Evolutionary conservation across 2,888 invertebrate species (phyloP).

Genomic region (Steinernema scapterisci): DNA sequence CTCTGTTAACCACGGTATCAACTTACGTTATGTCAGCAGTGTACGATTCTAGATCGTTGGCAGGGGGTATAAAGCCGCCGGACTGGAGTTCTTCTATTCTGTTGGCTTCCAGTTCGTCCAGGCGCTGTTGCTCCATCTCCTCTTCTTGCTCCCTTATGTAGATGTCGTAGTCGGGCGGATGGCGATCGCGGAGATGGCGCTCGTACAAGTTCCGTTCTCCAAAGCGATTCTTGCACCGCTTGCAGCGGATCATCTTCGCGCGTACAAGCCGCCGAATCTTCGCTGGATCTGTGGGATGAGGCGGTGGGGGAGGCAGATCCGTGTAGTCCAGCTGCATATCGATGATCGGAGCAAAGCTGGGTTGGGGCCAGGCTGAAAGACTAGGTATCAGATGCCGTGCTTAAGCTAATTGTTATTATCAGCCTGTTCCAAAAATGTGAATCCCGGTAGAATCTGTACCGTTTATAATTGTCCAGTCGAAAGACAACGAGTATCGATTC

Average conservation of each 20-base stretch:
- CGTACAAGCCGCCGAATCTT: slow-evolving; percentile 60
- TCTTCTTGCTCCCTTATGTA: slow-evolving; percentile 65
- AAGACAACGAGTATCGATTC: too few species aligned
- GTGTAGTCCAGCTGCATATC: slow-evolving; percentile 30
- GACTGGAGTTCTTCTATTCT: slow-evolving; percentile 64
- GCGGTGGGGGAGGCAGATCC: slow-evolving; percentile 9
- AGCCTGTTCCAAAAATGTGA: too few species aligned
- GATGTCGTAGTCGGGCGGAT: slow-evolving; percentile 59
- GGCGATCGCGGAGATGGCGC: slow-evolving; percentile 62
- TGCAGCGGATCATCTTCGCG: slow-evolving; percentile 64
- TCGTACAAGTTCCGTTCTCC: slow-evolving; percentile 65
- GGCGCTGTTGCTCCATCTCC: slow-evolving; percentile 58
- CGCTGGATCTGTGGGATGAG: slow-evolving; percentile 54
- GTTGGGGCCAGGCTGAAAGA: slow-evolving; percentile 14
- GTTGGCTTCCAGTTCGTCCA: slow-evolving; percentile 60
- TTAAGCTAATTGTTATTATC: too few species aligned
- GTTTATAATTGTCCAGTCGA: background rate
- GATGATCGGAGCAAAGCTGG: slow-evolving; percentile 22
- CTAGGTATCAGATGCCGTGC: background rate
- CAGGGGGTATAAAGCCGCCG: slow-evolving; percentile 67
- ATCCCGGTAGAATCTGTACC: too few species aligned
- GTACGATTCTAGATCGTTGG: slow-evolving; percentile 55
- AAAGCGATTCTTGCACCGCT: slow-evolving; percentile 66
- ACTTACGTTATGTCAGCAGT: slow-evolving; percentile 47
- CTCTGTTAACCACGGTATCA: slow-evolving; percentile 16